These are phyloP conservation scores for Acrocephalus arundinaceus DNA, from an alignment of 2,113 vertebrate genomes.

Conservation along the genomic window DNA sequence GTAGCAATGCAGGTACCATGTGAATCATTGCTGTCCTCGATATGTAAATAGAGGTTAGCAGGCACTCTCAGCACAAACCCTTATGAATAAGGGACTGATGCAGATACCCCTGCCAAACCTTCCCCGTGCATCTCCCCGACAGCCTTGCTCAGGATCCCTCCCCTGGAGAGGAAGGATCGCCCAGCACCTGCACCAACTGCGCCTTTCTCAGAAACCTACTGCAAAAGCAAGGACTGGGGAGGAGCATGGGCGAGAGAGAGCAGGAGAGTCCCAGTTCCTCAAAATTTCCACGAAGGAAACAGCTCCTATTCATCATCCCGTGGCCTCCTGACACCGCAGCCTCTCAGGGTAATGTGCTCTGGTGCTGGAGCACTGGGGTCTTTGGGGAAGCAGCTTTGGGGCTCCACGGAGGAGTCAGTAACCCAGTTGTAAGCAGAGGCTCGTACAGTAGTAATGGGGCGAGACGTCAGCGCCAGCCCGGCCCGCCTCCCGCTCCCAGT, in stretches of 20 bases:
- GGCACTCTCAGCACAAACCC: conserved; percentile 12
- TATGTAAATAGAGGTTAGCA: conserved; percentile 54
- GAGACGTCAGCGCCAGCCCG: conserved; percentile 47
- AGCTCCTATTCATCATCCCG: not conserved
- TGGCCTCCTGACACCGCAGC: conserved; percentile 26
- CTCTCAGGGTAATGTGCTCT: not conserved
- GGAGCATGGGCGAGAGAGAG: not conserved
- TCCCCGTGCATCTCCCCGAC: accelerated
- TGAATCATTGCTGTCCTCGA: conserved; percentile 42
- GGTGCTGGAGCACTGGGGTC: not conserved
- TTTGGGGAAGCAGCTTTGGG: not conserved
- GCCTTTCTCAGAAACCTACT: not conserved
- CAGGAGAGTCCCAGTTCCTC: not conserved
- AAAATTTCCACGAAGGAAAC: conserved; percentile 43
- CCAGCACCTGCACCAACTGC: not conserved
- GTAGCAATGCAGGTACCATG: conserved; percentile 68
- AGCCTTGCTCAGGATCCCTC: not conserved
- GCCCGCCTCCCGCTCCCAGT: conserved; percentile 61
- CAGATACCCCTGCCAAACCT: not conserved
- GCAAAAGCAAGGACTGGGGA: not conserved
- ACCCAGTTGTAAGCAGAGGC: conserved; percentile 60
- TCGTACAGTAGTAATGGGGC: conserved; percentile 62
- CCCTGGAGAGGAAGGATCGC: not conserved
- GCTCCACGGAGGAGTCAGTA: conserved; percentile 51
- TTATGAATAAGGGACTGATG: not conserved